Conservation (phyloP, 2,888 invertebrate genomes). For the Dione juno region DNA sequence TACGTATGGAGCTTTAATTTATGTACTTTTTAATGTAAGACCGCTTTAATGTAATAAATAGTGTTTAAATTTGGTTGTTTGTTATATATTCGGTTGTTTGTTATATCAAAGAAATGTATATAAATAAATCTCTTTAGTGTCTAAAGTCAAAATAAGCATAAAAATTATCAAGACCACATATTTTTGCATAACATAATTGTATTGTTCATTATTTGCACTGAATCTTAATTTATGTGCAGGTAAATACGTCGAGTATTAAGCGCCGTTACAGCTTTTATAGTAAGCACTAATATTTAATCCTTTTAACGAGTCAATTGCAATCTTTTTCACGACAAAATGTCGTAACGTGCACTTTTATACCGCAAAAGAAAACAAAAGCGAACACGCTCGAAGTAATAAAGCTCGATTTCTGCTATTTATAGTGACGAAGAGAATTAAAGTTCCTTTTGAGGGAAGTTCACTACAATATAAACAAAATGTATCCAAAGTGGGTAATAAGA, state of each 20-base stretch:
- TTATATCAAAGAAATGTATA: neutral
- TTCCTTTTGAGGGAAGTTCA: slow-evolving; percentile 70
- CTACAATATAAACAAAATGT: slow-evolving; percentile 68
- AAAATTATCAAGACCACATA: no score
- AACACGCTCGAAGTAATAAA: slow-evolving; percentile 72
- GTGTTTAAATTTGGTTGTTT: neutral
- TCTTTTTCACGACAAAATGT: slow-evolving; percentile 65
- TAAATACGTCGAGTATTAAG: slow-evolving; percentile 17
- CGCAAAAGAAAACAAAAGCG: slow-evolving; percentile 71
- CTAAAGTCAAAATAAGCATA: no score
- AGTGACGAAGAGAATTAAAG: slow-evolving; percentile 71
- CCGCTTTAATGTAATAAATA: neutral
- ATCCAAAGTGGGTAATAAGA: slow-evolving; percentile 71
- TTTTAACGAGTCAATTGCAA: slow-evolving; percentile 50
- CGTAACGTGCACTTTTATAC: slow-evolving; percentile 70
- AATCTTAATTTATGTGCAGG: slow-evolving; percentile 18
- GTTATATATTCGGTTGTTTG: neutral
- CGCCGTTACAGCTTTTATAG: slow-evolving; percentile 29
- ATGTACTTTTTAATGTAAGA: neutral
- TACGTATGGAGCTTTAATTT: slow-evolving; percentile 59
- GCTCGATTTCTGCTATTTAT: slow-evolving; percentile 72
- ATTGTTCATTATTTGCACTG: slow-evolving; percentile 45
- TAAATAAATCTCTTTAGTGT: neutral
- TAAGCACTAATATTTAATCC: slow-evolving; percentile 41
- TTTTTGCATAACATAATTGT: neutral